Evolutionary conservation across 2,888 invertebrate genomes (phyloP).

Genomic region (Artemia sinica): DNA sequence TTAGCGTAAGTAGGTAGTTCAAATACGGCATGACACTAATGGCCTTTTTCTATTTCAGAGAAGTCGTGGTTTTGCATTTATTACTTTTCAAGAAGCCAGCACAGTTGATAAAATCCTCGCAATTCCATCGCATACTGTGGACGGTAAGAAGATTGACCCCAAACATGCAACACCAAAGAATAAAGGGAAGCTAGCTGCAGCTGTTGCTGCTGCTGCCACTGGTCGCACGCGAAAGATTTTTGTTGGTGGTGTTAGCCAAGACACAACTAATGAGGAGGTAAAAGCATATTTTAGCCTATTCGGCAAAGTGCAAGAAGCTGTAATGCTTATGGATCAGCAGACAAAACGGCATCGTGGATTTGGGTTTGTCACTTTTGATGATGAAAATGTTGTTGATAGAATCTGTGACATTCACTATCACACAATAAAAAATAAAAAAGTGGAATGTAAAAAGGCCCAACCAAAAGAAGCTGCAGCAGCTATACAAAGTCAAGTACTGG

Average conservation of each 20-base stretch:
- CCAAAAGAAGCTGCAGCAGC: constrained; percentile 55
- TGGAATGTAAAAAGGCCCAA: constrained; percentile 78
- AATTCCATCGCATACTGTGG: constrained; percentile 72
- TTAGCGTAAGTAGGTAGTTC: no score
- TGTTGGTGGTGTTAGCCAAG: constrained; percentile 78
- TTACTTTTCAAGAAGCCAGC: constrained; percentile 75
- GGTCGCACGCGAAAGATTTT: constrained; percentile 82
- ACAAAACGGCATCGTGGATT: constrained; percentile 78
- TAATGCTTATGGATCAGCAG: constrained; percentile 85
- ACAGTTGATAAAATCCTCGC: constrained; percentile 79
- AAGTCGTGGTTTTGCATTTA: constrained; percentile 84
- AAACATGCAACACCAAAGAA: constrained; percentile 84
- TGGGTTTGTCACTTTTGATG: constrained; percentile 78
- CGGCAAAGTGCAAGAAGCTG: constrained; percentile 74
- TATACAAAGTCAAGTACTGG: constrained; percentile 11
- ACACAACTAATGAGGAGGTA: constrained; percentile 75
- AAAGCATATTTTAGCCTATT: constrained; percentile 77
- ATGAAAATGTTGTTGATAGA: constrained; percentile 73
- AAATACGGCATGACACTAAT: background rate
- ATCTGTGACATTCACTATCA: constrained; percentile 88
- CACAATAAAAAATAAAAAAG: constrained; percentile 77
- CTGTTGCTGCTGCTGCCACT: constrained; percentile 12
- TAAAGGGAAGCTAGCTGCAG: constrained; percentile 51
- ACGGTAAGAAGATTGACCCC: constrained; percentile 84
- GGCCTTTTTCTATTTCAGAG: constrained; percentile 41